These are phyloP conservation scores for Acronicta psi DNA, from an alignment of 2,888 invertebrate species.

Conservation along the genomic window DNA sequence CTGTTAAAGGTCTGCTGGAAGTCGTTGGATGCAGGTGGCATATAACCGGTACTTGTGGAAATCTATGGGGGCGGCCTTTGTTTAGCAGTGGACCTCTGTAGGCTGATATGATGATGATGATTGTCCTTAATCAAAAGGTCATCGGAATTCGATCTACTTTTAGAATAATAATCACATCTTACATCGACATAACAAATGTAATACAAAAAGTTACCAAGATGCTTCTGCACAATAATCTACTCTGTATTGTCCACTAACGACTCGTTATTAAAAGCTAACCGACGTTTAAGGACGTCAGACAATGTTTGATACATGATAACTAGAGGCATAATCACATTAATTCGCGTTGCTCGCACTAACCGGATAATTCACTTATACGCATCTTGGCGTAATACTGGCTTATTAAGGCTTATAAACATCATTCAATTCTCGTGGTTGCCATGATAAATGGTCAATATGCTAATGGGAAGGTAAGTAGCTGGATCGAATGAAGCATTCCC, in stretches of 20 bases:
- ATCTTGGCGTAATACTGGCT: slow-evolving; percentile 74
- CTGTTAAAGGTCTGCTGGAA: too few species aligned
- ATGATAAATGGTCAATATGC: slow-evolving; percentile 52
- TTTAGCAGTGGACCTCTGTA: too few species aligned
- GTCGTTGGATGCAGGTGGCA: too few species aligned
- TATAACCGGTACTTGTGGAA: too few species aligned
- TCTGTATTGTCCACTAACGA: slow-evolving; percentile 74
- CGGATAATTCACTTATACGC: slow-evolving; percentile 78
- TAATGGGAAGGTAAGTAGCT: slow-evolving; percentile 44
- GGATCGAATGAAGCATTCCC: slow-evolving; percentile 26
- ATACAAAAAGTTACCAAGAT: background rate
- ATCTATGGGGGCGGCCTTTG: too few species aligned
- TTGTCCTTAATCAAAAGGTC: too few species aligned
- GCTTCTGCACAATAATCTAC: slow-evolving; percentile 55
- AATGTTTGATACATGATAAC: slow-evolving; percentile 84
- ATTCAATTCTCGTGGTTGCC: slow-evolving; percentile 60
- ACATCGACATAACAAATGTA: background rate
- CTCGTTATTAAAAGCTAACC: slow-evolving; percentile 81
- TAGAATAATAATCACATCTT: background rate
- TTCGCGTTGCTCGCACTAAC: slow-evolving; percentile 76
- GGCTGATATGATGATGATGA: too few species aligned
- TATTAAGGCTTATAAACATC: slow-evolving; percentile 76
- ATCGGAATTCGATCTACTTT: background rate
- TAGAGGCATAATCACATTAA: slow-evolving; percentile 81
- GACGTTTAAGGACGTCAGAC: slow-evolving; percentile 72